These are phyloP conservation scores for Lycocerus yunnanus DNA, from an alignment of 2,888 invertebrate species.

Conservation along the genomic window DNA sequence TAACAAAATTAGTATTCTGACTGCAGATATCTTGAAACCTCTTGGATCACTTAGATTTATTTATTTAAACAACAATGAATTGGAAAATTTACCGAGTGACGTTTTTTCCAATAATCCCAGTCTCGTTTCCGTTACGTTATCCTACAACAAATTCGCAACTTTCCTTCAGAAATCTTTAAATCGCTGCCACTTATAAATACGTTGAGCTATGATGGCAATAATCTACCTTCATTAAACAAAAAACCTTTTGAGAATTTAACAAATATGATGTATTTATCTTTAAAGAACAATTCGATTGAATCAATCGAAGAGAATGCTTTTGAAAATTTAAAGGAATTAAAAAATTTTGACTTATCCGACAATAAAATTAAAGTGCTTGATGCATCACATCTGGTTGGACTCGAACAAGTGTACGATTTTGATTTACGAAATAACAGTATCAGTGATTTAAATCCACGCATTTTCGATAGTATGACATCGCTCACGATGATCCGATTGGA, in stretches of 20 bases:
- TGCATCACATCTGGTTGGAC: background rate
- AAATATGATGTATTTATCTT: background rate
- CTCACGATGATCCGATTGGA: background rate
- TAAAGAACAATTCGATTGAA: background rate
- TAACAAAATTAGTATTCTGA: background rate
- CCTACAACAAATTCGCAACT: background rate
- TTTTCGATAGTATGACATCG: background rate
- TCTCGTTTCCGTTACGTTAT: background rate
- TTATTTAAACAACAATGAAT: background rate
- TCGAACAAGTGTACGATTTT: background rate
- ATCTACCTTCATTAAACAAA: background rate
- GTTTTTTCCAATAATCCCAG: background rate
- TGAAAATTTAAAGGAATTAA: background rate
- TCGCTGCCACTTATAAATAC: background rate
- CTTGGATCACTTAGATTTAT: background rate
- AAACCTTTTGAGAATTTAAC: background rate
- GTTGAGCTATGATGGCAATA: background rate
- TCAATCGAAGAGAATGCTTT: background rate
- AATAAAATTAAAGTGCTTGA: background rate
- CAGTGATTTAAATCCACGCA: background rate
- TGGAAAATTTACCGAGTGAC: background rate
- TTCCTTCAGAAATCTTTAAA: background rate
- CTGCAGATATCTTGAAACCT: background rate
- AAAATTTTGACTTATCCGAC: background rate
- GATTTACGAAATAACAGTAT: slow-evolving; percentile 1